Conservation (phyloP, 2,888 invertebrate genomes). For the Hypolimnas misippus region DNA sequence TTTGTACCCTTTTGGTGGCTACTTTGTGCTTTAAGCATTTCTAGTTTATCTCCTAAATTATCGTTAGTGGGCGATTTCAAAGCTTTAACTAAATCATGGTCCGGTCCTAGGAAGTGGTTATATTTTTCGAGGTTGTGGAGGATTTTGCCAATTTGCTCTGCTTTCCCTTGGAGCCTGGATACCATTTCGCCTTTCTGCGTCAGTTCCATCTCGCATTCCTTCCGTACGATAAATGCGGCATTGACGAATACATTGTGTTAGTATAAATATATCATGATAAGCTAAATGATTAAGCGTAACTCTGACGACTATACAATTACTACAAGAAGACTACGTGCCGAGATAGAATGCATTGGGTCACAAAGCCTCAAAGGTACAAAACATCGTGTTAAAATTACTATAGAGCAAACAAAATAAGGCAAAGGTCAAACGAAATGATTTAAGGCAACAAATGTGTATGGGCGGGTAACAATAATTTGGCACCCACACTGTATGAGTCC, state of each 20-base stretch:
- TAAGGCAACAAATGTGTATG: constrained; percentile 49
- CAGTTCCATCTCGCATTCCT: constrained; percentile 97
- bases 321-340: constrained; percentile 1
- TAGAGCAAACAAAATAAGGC: constrained; percentile 17
- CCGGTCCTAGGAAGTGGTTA: constrained; percentile 87
- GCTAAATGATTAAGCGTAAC: constrained; percentile 16
- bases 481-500: constrained; percentile 61
- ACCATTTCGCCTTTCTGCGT: constrained; percentile 98
- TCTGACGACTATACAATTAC: constrained; percentile 10
- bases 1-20: constrained; percentile 73
- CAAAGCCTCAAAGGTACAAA: constrained; percentile 2
- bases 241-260: constrained; percentile 77
- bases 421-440: constrained; percentile 21
- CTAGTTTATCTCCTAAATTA: constrained; percentile 69
- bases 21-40: constrained; percentile 69
- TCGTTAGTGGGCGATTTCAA: constrained; percentile 78
- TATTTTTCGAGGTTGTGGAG: constrained; percentile 95
- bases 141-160: constrained; percentile 97
- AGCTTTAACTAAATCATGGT: constrained; percentile 82
- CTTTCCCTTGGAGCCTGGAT: constrained; percentile 96
- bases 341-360: neutral
- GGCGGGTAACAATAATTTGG: constrained; percentile 53
- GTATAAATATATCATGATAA: constrained; percentile 50
- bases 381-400: constrained; percentile 11
- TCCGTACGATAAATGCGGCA: constrained; percentile 76